These are phyloP conservation scores for Emydoidea blandingii DNA, from an alignment of 2,797 vertebrate genomes.

Conservation along the genomic window DNA sequence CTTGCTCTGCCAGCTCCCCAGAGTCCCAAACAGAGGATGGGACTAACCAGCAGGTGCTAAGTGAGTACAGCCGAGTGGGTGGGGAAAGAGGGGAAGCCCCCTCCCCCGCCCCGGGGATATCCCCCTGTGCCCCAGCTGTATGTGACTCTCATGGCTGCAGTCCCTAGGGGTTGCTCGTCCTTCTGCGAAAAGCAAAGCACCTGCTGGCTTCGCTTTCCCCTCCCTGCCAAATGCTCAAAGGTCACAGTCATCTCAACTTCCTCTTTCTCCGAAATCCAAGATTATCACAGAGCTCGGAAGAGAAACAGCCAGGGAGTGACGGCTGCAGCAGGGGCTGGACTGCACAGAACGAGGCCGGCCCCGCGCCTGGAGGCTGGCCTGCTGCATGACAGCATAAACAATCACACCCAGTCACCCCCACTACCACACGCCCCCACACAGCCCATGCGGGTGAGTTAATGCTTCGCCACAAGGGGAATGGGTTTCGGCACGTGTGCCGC, in stretches of 20 bases:
- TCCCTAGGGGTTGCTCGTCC: not conserved
- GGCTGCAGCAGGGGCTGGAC: not conserved
- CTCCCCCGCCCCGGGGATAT: not conserved
- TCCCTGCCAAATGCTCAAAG: slow-evolving; percentile 3
- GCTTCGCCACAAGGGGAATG: too few species aligned
- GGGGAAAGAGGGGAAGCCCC: not conserved
- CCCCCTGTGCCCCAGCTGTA: not conserved
- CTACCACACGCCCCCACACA: not conserved
- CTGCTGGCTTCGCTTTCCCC: not conserved
- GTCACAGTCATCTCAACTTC: not conserved
- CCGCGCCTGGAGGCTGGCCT: not conserved
- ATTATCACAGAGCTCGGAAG: not conserved
- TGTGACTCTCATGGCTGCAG: not conserved
- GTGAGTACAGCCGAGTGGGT: not conserved
- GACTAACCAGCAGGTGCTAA: not conserved
- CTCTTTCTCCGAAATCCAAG: not conserved
- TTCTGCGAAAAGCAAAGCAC: not conserved
- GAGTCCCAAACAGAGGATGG: not conserved
- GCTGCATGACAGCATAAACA: not conserved
- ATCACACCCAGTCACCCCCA: not conserved
- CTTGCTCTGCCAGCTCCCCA: not conserved
- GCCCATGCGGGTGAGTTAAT: not conserved
- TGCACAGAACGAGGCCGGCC: not conserved
- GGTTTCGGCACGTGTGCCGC: not conserved
- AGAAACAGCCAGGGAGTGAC: not conserved